Percentiles rank a stretch among this genome's conserved stretches.
Conservation (phyloP, 2,888 invertebrate species). For the Cremastobaeus sp. region DNA sequence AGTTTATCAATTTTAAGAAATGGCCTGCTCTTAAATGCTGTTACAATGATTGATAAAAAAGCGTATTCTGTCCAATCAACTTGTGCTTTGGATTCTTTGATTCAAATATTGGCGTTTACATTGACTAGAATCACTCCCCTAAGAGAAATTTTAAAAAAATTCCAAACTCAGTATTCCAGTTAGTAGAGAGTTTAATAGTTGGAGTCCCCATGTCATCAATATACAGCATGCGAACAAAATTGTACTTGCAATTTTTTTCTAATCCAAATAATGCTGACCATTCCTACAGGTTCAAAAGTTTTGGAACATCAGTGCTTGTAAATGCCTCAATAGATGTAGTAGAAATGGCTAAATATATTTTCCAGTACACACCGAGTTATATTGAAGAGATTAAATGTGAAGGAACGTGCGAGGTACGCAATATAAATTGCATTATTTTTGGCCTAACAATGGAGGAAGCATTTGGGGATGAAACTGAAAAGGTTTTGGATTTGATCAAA, state of each 20-base stretch:
- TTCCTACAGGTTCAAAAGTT: constrained; percentile 5
- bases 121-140: too few relatives aligned
- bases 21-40: too few relatives aligned
- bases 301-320: not conserved
- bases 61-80: constrained; percentile 3
- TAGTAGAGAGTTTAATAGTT: not conserved
- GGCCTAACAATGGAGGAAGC: not conserved
- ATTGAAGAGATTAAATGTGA: not conserved
- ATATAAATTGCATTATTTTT: constrained; percentile 3
- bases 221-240: constrained; percentile 10
- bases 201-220: not conserved
- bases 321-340: constrained; percentile 5
- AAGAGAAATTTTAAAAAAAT: too few relatives aligned
- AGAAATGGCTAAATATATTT: constrained; percentile 3
- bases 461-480: too few relatives aligned
- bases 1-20: too few relatives aligned
- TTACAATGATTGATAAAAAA: too few relatives aligned
- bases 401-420: not conserved
- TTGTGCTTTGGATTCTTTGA: constrained; percentile 15
- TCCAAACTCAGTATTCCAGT: too few relatives aligned
- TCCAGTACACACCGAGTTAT: not conserved
- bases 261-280: not conserved
- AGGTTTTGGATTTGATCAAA: too few relatives aligned
- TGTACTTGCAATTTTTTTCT: constrained; percentile 9
- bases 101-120: constrained; percentile 14